Evolutionary conservation across 2,888 invertebrate genomes (phyloP), one percentile per base, ranked within the genome.

Genomic region (Leucophora obtusa): DNA sequence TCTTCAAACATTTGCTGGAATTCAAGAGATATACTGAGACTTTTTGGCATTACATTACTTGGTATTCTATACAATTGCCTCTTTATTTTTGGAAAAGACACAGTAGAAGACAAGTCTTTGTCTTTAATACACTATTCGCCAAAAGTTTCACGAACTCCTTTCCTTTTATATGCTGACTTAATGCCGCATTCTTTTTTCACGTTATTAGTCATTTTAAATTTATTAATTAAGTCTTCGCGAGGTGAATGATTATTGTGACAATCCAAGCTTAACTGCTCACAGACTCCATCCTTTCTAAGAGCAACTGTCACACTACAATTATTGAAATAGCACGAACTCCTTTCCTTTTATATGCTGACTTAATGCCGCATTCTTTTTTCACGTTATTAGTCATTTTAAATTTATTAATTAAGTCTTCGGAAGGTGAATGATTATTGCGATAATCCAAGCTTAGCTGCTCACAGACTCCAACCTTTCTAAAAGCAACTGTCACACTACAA

Each of bases 81-180:
- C 17, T n/a, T 43, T 21, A 62, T 62, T 62, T 62, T 62, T 11
- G 43, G 18, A 62, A 62, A 62, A 14, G 62, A 62, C 15, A 62
- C 62, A 4, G 14, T 10, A 6, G n/a, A 33, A 10, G 43, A 35
- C 14, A 62, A 38, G 35, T 43, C 62, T 24, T 5, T 3, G 21
- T 62, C 24, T 11, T 62, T 62, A 38, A 6, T 43, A 62, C 43
- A 62, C 17, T 62, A 15, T 35, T 62, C 62, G 43, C 43, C 62
- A 17, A 62, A 62, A 15, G 43, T 62, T 17, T 62, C 62, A 8
- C 62, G 43, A 10, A 62, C 50, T 15, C 62, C 43, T 17, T 43
- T 62, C 24, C 62, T 62, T 62, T 38, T 17, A 11, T 18, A 33
- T n/a, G 35, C 8, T 18, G 58, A n/a, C 24, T 60, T 35, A 8